Percentiles rank a stretch among this genome's conserved stretches.
phyloP scores from a whole-genome alignment of 2,113 vertebrate genomes.

The Nothobranchius furzeri region DNA sequence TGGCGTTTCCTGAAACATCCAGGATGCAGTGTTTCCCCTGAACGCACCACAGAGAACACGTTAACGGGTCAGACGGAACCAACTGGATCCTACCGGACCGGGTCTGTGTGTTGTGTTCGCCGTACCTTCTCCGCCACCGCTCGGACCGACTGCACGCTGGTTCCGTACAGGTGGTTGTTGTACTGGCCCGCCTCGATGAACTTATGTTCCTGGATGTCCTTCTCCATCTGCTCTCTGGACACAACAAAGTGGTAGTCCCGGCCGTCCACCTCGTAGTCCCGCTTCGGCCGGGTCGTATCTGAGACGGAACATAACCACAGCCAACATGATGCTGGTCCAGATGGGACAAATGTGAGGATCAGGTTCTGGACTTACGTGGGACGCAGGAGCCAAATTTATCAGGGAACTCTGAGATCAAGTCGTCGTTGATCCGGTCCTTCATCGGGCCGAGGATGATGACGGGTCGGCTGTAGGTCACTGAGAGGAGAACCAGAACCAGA shows the following conservation, averaged over 20 bases:
- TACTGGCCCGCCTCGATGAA: constrained; percentile 99
- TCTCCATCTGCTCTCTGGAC: constrained; percentile 98
- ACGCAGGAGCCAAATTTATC: constrained; percentile 98
- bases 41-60: constrained; percentile 1
- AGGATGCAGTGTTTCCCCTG: constrained; percentile 99
- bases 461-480: constrained; percentile 94
- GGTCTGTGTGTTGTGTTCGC: no score
- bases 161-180: constrained; percentile 97
- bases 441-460: constrained; percentile 97
- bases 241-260: constrained; percentile 96
- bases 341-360: background rate
- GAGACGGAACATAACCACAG: background rate
- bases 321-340: background rate
- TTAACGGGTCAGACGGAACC: no score
- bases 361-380: constrained; percentile 85
- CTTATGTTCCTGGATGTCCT: constrained; percentile 96
- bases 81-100: no score
- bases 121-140: constrained; percentile 95
- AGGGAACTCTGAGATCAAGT: constrained; percentile 97
- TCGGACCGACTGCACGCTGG: constrained; percentile 95
- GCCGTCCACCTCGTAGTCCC: constrained; percentile 96
- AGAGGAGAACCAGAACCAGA: background rate
- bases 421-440: constrained; percentile 98
- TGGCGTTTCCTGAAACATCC: constrained; percentile 97
- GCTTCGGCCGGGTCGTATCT: constrained; percentile 97